phyloP scores from a whole-genome alignment of 2,888 invertebrate species.

The Metellina segmentata region DNA sequence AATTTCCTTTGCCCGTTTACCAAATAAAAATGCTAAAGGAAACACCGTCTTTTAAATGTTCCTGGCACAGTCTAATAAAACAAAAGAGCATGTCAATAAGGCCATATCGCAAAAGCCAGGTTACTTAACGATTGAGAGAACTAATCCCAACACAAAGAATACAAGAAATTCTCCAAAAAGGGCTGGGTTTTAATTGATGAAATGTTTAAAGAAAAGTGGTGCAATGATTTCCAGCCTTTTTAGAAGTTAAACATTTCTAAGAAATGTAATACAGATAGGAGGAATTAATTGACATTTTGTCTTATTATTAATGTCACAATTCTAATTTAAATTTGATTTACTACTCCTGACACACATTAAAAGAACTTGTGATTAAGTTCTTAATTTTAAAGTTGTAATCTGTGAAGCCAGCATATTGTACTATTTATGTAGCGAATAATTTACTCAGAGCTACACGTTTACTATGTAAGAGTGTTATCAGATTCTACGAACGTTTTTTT shows the following conservation, averaged over 20 bases:
- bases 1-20: background rate
- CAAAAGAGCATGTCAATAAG: constrained; percentile 18
- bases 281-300: too few relatives aligned
- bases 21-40: constrained; percentile 35
- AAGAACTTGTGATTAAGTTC: too few relatives aligned
- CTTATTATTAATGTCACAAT: too few relatives aligned
- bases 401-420: too few relatives aligned
- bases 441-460: too few relatives aligned
- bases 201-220: constrained; percentile 11
- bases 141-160: constrained; percentile 35
- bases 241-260: background rate
- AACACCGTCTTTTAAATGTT: constrained; percentile 26
- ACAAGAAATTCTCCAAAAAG: constrained; percentile 36
- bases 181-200: constrained; percentile 26
- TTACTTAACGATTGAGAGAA: constrained; percentile 31
- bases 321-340: too few relatives aligned
- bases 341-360: too few relatives aligned
- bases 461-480: too few relatives aligned
- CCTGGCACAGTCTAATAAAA: constrained; percentile 14
- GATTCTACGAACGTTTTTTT: too few relatives aligned
- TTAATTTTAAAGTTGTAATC: too few relatives aligned
- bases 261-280: too few relatives aligned
- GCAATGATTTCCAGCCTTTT: background rate
- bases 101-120: constrained; percentile 46
- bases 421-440: too few relatives aligned